phyloP scores from a whole-genome alignment of 2,888 invertebrate genomes.

The Diaperis boleti region DNA sequence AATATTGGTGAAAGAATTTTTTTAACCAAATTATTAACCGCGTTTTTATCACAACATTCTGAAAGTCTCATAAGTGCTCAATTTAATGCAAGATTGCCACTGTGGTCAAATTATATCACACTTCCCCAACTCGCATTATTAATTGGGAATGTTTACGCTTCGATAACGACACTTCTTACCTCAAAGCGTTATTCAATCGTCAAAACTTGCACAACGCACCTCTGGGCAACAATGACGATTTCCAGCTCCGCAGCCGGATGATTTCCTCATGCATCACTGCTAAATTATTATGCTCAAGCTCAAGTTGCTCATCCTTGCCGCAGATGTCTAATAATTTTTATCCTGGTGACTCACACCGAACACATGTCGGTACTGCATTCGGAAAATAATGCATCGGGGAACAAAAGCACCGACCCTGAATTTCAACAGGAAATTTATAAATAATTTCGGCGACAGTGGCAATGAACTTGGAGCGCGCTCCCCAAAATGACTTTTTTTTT shows the following conservation, averaged over 20 bases:
- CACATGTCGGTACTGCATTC: neutral
- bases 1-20: too few species aligned
- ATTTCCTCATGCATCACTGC: conserved; percentile 12
- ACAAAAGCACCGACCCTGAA: conserved; percentile 27
- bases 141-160: too few species aligned
- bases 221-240: too few species aligned
- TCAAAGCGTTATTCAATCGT: too few species aligned
- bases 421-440: conserved; percentile 35
- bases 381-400: conserved; percentile 1
- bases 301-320: conserved; percentile 14
- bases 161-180: too few species aligned
- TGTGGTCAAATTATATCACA: neutral
- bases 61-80: neutral
- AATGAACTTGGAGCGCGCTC: too few species aligned
- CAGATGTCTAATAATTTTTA: conserved; percentile 22
- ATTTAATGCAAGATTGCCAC: neutral
- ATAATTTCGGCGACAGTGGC: conserved; percentile 38
- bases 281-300: conserved; percentile 26
- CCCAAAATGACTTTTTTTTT: too few species aligned
- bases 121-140: neutral
- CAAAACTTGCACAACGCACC: neutral
- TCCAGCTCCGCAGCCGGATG: neutral
- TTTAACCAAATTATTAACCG: too few species aligned
- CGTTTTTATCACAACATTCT: neutral
- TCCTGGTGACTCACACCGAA: conserved; percentile 13